Base-by-base conservation (phyloP, 1,140 invertebrate species). In the Brevipalpus yothersi region DNA sequence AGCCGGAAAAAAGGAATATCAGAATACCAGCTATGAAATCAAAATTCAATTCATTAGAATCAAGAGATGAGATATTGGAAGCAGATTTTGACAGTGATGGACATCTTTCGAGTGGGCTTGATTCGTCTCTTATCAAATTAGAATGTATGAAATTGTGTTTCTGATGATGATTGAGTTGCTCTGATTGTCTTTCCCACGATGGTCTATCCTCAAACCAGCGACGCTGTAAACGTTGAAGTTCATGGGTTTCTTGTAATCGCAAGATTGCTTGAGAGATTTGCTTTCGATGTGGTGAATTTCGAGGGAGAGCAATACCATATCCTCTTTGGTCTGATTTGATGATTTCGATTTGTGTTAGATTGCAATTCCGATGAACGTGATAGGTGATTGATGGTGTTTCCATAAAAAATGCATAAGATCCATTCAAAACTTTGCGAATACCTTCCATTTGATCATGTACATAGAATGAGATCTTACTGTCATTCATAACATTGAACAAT, bases 401-500 rank as follows among this genome's bases (percentile, higher is more conserved):
- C 49, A 51, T 51, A 19, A 51, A 51, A 51, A 51, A 17, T n/a
- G 49, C 49, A 51, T 51, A 51, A 51, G n/a, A 10, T 51, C 21
- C 49, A 19, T 76, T 79, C 56, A 86, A 72, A 41, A 91, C 87
- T 61, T 82, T 73, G 60, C 77, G 73, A 61, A 91, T 87, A 9
- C 87, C 87, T 69, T 89, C 84, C 60, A 83, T 82, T 68, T 91
- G 88, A 2, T 79, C 79, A 60, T 75, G 73, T 0, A 87, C 83
- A 66, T 90, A 88, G 39, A 87, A 82, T 10, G 13, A n/a, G 67
- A 86, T 78, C 64, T 83, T 82, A 63, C 81, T 73, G 12, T 82
- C 78, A 64, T 82, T 83, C 31, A 64, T 64, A 66, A 86, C 91
- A 66, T 89, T 82, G 86, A 86, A 93, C 90, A 95, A 95, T 31